Evolutionary conservation across 2,888 invertebrate species (phyloP).

Genomic region (Acanthosepion pharaonis): DNA sequence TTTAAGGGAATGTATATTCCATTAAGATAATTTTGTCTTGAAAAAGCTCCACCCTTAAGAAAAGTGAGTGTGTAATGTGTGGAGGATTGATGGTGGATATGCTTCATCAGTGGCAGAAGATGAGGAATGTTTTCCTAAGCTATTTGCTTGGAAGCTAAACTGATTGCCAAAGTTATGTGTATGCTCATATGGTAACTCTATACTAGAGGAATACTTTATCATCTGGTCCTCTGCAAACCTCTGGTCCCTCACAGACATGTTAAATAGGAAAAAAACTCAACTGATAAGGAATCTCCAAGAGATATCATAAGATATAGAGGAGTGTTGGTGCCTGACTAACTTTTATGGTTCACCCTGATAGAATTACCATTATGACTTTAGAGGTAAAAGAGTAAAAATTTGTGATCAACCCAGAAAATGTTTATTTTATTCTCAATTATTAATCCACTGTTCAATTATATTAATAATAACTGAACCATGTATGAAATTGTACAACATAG

Average conservation of each 20-base stretch:
- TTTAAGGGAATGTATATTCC: neutral
- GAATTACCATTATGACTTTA: too few species aligned
- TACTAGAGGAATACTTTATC: constrained; percentile 7
- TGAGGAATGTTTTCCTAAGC: neutral
- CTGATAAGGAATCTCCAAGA: constrained; percentile 33
- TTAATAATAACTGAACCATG: too few species aligned
- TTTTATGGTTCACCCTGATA: too few species aligned
- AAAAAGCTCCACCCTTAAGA: neutral
- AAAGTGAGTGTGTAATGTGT: neutral
- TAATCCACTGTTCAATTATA: too few species aligned
- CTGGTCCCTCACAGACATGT: neutral
- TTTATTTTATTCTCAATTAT: too few species aligned
- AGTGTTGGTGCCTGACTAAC: too few species aligned
- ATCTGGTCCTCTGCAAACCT: neutral
- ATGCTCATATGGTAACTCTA: neutral
- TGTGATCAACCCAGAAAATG: too few species aligned
- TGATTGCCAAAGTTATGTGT: constrained; percentile 6
- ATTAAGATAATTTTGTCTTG: neutral
- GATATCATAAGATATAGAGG: neutral
- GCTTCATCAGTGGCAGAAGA: neutral
- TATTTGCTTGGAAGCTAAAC: neutral
- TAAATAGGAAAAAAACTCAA: neutral
- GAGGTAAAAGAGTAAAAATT: too few species aligned
- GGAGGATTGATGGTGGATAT: constrained; percentile 33
- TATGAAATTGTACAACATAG: too few species aligned